Percentiles rank a stretch among this genome's conserved stretches.
These are phyloP conservation scores for Otis tarda DNA, from an alignment of 2,113 vertebrate genomes.

Conservation along the genomic window DNA sequence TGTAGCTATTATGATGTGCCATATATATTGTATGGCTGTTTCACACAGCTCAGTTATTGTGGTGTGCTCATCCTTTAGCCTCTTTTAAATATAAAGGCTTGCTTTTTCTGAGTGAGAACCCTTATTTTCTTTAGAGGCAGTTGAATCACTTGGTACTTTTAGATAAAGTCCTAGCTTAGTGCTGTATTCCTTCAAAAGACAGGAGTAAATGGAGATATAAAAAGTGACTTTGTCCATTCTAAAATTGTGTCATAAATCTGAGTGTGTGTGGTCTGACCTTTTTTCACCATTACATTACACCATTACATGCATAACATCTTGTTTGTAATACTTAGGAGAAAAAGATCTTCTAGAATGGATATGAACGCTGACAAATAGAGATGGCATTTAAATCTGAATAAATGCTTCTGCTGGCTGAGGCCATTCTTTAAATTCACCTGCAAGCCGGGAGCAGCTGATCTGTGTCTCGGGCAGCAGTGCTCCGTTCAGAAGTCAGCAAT, in stretches of 20 bases:
- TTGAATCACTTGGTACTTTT: not conserved
- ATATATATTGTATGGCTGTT: accelerated
- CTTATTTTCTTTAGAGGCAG: not conserved
- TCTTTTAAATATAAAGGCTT: not conserved
- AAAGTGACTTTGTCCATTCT: not conserved
- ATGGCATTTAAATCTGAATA: not conserved
- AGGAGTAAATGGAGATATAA: not conserved
- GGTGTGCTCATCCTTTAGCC: not conserved
- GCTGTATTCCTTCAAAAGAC: not conserved
- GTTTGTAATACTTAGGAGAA: not conserved
- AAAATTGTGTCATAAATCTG: not conserved
- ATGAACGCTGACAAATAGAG: not conserved
- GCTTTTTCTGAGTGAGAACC: accelerated
- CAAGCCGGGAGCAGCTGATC: not conserved
- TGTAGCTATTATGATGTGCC: not conserved
- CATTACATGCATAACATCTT: not conserved
- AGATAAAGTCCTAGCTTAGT: not conserved
- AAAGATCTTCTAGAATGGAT: not conserved
- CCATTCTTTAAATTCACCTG: not conserved
- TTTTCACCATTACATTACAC: not conserved
- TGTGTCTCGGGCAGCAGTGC: not conserved
- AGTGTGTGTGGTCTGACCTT: not conserved
- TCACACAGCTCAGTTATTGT: not conserved
- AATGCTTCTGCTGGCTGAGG: not conserved
- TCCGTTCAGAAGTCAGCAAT: accelerated